Conservation (phyloP, 2,888 invertebrate species). For the Mylabris sibirica region DNA sequence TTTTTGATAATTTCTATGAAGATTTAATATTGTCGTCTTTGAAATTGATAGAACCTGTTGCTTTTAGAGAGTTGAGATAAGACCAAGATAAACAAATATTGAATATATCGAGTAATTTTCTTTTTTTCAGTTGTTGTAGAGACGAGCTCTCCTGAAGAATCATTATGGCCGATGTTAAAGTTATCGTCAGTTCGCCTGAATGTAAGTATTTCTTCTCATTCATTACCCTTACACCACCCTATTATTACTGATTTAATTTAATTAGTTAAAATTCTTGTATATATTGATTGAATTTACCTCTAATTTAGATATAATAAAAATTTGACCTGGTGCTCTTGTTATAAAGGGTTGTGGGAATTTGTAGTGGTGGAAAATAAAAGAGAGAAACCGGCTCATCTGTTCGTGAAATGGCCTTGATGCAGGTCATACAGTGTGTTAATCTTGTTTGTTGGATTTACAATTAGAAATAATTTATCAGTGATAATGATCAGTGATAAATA, state of each 20-base stretch:
- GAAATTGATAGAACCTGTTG: neutral
- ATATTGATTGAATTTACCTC: too few relatives aligned
- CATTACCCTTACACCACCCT: neutral
- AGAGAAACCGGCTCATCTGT: neutral
- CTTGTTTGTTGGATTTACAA: constrained; percentile 13
- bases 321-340: neutral
- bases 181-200: constrained; percentile 27
- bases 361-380: neutral
- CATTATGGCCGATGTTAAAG: constrained; percentile 35
- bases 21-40: neutral
- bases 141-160: neutral
- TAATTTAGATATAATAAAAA: neutral
- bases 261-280: neutral
- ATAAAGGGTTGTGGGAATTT: neutral
- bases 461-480: too few relatives aligned
- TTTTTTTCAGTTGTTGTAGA: neutral
- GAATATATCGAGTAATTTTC: neutral
- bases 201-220: constrained; percentile 28
- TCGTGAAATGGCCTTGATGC: constrained; percentile 28
- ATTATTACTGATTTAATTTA: neutral
- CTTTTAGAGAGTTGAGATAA: neutral
- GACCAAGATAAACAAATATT: too few relatives aligned
- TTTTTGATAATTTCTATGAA: neutral
- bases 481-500: too few relatives aligned
- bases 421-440: constrained; percentile 28